These are phyloP conservation scores for Centropristis striata DNA, from an alignment of 2,113 vertebrate species.

Conservation along the genomic window DNA sequence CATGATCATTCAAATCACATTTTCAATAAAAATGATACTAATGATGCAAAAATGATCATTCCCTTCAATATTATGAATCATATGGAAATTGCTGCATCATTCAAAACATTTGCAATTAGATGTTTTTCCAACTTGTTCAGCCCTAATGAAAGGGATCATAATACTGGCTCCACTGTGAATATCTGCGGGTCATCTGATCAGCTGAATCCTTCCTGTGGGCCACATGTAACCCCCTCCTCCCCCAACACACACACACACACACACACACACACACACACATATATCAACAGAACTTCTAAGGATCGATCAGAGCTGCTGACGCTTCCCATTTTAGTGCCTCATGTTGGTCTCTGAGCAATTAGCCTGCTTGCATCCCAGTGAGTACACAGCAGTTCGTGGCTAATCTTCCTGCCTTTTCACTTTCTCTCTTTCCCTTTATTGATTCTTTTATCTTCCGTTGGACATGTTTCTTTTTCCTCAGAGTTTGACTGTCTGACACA, in stretches of 20 bases:
- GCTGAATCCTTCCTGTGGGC: constrained; percentile 3
- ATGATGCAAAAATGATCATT: no score
- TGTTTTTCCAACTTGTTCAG: no score
- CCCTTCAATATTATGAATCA: no score
- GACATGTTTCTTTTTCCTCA: constrained; percentile 45
- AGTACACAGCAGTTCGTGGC: constrained; percentile 65
- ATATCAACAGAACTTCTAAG: constrained; percentile 51
- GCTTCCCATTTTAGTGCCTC: constrained; percentile 59
- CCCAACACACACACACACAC: background rate
- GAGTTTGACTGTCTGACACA: constrained; percentile 69
- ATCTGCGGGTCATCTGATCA: constrained; percentile 11
- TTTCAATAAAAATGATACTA: no score
- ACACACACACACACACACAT: constrained; percentile 2
- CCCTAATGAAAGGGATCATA: background rate
- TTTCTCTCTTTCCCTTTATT: constrained; percentile 66
- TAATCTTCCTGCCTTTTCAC: constrained; percentile 69
- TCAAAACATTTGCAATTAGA: no score
- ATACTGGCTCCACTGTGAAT: background rate
- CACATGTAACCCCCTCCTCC: background rate
- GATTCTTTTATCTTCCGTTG: constrained; percentile 67
- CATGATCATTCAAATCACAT: no score
- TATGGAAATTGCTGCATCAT: no score
- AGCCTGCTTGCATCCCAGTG: constrained; percentile 74
- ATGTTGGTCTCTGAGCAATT: constrained; percentile 80
- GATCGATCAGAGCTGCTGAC: constrained; percentile 69